Evolutionary conservation across 2,797 vertebrate species (phyloP).

Genomic region (Aldrovandia affinis): DNA sequence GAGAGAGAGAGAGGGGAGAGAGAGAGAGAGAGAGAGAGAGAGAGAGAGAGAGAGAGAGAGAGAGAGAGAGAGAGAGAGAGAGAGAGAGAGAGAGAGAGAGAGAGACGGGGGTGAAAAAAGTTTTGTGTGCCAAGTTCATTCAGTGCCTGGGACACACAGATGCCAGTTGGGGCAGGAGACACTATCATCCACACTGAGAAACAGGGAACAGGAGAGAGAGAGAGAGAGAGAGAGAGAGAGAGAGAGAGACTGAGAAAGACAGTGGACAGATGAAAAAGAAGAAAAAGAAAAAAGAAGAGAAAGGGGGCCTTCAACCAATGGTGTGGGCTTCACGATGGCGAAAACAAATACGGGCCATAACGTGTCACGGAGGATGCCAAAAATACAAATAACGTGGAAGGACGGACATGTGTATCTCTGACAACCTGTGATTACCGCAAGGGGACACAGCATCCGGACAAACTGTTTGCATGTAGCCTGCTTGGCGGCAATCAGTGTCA

Average conservation of each 20-base stretch:
- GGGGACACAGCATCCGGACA: neutral
- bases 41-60: conserved; percentile 46
- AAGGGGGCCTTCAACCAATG: neutral
- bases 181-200: conserved; percentile 33
- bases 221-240: conserved; percentile 13
- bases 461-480: conserved; percentile 13
- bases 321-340: neutral
- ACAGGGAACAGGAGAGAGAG: conserved; percentile 9
- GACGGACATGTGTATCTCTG: neutral
- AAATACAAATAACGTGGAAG: conserved; percentile 17
- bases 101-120: conserved; percentile 49
- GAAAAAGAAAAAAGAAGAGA: neutral
- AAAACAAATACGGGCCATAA: conserved; percentile 15
- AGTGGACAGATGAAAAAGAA: conserved; percentile 17
- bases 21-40: conserved; percentile 47
- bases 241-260: conserved; percentile 27
- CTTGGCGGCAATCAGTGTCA: conserved; percentile 19
- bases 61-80: conserved; percentile 34
- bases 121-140: conserved; percentile 64
- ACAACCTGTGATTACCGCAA: conserved; percentile 15
- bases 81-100: conserved; percentile 46
- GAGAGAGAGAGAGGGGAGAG: conserved; percentile 35
- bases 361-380: conserved; percentile 2
- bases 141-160: conserved; percentile 52
- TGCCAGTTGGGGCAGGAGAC: conserved; percentile 41